These are phyloP conservation scores for Paramormyrops hopkinsi DNA, from an alignment of 2,797 vertebrate genomes.

Conservation along the genomic window DNA sequence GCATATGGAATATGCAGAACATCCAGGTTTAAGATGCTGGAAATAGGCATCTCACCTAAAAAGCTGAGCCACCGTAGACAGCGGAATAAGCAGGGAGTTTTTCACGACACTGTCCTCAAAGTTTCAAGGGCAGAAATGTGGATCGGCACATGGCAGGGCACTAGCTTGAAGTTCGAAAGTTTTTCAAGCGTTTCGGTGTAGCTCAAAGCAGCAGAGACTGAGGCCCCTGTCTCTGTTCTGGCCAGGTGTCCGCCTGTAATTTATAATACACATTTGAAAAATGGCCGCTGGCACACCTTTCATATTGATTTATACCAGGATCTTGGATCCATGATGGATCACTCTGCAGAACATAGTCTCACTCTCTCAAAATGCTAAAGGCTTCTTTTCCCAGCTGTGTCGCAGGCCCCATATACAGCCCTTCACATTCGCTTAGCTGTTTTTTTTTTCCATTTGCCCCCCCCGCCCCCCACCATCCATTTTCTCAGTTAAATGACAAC, in stretches of 20 bases:
- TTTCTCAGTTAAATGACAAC: background rate
- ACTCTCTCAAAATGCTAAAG: background rate
- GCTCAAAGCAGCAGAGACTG: background rate
- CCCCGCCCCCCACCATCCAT: background rate
- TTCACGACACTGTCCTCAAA: background rate
- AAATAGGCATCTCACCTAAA: background rate
- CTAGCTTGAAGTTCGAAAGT: background rate
- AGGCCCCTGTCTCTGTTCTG: slow-evolving; percentile 15
- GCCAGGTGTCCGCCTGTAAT: slow-evolving; percentile 33
- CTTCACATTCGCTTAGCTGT: background rate
- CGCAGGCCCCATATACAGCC: background rate
- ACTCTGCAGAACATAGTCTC: slow-evolving; percentile 28
- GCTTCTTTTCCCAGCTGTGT: background rate
- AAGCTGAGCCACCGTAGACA: background rate
- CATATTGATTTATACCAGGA: slow-evolving; percentile 37
- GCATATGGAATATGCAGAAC: background rate
- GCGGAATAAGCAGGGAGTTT: background rate
- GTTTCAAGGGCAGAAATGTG: background rate
- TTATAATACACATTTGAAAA: slow-evolving; percentile 37
- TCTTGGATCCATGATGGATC: slow-evolving; percentile 38
- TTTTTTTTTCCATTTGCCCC: background rate
- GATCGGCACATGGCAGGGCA: background rate
- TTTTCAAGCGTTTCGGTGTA: background rate
- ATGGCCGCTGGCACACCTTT: slow-evolving; percentile 32
- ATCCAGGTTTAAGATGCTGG: background rate